phyloP scores from a whole-genome alignment of 2,888 invertebrate genomes.

The Eristalis pertinax region DNA sequence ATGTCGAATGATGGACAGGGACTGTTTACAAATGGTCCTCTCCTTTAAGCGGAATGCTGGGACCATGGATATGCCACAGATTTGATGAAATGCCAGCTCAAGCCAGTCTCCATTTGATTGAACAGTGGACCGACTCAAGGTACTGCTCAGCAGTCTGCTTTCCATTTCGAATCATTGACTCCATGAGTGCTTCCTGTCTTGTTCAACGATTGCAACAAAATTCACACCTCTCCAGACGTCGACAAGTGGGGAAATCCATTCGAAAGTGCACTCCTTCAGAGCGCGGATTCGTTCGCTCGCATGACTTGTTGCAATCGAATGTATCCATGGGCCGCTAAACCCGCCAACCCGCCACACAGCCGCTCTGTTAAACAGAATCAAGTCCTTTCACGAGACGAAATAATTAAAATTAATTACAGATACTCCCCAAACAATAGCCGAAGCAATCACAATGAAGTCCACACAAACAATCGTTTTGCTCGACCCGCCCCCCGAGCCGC shows the following conservation, averaged over 20 bases:
- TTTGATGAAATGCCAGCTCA: no score
- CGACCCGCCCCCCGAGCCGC: background rate
- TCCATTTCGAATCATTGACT: background rate
- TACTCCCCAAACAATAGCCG: constrained; percentile 9
- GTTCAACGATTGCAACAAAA: background rate
- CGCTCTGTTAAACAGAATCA: background rate
- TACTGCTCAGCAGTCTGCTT: no score
- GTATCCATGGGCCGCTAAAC: background rate
- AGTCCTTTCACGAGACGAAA: background rate
- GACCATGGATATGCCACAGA: no score
- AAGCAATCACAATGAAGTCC: constrained; percentile 28
- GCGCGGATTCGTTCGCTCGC: background rate
- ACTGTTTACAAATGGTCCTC: no score
- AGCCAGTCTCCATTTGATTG: no score
- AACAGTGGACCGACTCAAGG: no score
- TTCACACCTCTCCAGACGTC: background rate
- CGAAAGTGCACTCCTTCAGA: background rate
- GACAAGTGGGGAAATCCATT: background rate
- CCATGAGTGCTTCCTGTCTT: background rate
- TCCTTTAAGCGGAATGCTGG: no score
- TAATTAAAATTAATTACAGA: constrained; percentile 66
- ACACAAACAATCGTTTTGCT: constrained; percentile 9
- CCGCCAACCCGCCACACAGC: no score
- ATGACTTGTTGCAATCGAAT: background rate
- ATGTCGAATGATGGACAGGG: no score